A percentile compares a stretch with the other conserved stretches of the same genome.
Evolutionary conservation across 2,113 vertebrate genomes (phyloP).

Genomic region (Oncorhynchus masou): DNA sequence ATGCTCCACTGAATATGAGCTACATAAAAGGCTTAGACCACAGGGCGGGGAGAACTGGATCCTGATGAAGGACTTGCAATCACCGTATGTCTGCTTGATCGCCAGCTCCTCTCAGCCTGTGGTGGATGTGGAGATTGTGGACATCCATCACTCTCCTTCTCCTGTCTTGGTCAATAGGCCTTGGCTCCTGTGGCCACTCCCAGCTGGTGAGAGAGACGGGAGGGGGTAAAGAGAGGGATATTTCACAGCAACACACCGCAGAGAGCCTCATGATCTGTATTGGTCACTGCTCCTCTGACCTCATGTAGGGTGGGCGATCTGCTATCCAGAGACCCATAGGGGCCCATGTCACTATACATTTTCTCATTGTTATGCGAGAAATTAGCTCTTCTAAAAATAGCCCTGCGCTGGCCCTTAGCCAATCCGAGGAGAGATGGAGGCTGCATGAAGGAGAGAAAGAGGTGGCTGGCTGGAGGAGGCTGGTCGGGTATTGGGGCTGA

Average conservation of each 20-base stretch:
- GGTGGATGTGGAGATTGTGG: neutral
- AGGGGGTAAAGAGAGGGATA: conserved; percentile 5
- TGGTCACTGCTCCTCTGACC: neutral
- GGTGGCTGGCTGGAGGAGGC: neutral
- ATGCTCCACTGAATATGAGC: neutral
- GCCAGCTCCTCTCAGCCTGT: too few relatives aligned
- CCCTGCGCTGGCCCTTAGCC: conserved; percentile 8
- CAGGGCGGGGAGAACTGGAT: neutral
- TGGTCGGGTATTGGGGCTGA: neutral
- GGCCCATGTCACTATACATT: conserved; percentile 41
- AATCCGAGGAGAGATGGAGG: conserved; percentile 25
- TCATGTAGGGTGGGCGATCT: neutral
- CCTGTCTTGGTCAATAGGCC: too few relatives aligned
- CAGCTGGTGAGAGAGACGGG: neutral
- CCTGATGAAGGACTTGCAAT: neutral
- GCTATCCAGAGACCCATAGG: conserved; percentile 3
- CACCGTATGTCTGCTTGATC: neutral
- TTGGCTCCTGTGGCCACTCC: too few relatives aligned
- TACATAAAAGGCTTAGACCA: neutral
- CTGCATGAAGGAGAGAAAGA: conserved; percentile 2
- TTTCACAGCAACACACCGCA: conserved; percentile 26
- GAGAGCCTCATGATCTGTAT: conserved; percentile 4
- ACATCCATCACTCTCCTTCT: too few relatives aligned
- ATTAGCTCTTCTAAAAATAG: conserved; percentile 47
- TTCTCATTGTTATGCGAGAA: conserved; percentile 37